Evolutionary conservation across 2,888 invertebrate genomes (phyloP).

Genomic region (Amphipoea oculea): DNA sequence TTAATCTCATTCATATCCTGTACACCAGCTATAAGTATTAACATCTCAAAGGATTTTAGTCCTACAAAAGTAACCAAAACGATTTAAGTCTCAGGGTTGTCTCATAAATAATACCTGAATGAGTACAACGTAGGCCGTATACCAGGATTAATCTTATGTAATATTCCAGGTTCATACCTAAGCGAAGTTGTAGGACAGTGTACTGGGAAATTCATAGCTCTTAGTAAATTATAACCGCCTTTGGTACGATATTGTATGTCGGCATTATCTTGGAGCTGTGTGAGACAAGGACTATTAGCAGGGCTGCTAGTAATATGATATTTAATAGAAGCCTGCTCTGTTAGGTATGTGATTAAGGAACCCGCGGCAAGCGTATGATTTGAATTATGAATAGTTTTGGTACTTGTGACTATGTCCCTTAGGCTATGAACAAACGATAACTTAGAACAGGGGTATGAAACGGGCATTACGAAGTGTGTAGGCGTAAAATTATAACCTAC

Average conservation of each 20-base stretch:
- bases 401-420: neutral
- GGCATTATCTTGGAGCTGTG: conserved; percentile 65
- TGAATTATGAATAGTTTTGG: conserved; percentile 13
- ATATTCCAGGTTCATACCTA: conserved; percentile 61
- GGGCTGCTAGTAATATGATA: conserved; percentile 43
- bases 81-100: conserved; percentile 58
- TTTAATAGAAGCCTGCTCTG: conserved; percentile 34
- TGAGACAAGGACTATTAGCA: conserved; percentile 60
- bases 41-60: conserved; percentile 41
- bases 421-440: neutral
- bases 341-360: conserved; percentile 6
- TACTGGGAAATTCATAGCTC: conserved; percentile 71
- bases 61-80: conserved; percentile 55
- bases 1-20: conserved; percentile 20
- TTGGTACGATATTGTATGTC: conserved; percentile 65
- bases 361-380: neutral
- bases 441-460: neutral
- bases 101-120: conserved; percentile 72
- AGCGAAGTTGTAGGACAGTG: conserved; percentile 58
- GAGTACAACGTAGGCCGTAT: conserved; percentile 56
- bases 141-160: conserved; percentile 74
- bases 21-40: conserved; percentile 26
- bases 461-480: neutral
- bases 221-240: conserved; percentile 72
- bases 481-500: neutral